Conservation (phyloP, 2,797 vertebrate species). For the Pangasius macronema region DNA sequence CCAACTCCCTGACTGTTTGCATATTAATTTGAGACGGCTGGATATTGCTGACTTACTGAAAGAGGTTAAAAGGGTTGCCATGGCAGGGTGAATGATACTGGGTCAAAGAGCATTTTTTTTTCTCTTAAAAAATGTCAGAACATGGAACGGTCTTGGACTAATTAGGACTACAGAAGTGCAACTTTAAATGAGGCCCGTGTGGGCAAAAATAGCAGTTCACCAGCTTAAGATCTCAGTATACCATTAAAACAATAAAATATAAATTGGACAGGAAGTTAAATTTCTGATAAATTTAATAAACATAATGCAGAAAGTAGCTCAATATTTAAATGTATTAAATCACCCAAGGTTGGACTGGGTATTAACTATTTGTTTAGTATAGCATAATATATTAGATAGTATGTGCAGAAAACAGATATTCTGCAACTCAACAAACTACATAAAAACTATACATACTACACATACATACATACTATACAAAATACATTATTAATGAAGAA, state of each 20-base stretch:
- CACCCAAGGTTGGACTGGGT: not conserved
- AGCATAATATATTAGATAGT: not conserved
- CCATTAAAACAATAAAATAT: conserved; percentile 8
- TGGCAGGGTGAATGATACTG: conserved; percentile 14
- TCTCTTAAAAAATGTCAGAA: conserved; percentile 38
- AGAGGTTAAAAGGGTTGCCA: conserved; percentile 36
- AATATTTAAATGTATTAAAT: conserved; percentile 4
- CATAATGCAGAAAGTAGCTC: not conserved
- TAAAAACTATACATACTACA: not conserved
- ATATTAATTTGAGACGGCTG: conserved; percentile 32
- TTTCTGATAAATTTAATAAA: conserved; percentile 25
- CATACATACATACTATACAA: not conserved
- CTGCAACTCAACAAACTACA: not conserved
- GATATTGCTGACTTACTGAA: not conserved
- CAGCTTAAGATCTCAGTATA: not conserved
- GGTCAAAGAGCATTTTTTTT: conserved; percentile 7
- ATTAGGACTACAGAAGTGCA: conserved; percentile 38
- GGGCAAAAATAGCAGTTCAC: conserved; percentile 20
- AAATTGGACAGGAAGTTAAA: conserved; percentile 10
- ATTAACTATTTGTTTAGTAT: not conserved
- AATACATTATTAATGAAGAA: not conserved
- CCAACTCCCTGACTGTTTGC: conserved; percentile 28
- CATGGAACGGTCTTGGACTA: conserved; percentile 9
- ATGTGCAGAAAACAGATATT: not conserved
- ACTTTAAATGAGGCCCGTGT: conserved; percentile 25